Conservation (phyloP, 2,113 vertebrate species). For the Xenopus laevis region DNA sequence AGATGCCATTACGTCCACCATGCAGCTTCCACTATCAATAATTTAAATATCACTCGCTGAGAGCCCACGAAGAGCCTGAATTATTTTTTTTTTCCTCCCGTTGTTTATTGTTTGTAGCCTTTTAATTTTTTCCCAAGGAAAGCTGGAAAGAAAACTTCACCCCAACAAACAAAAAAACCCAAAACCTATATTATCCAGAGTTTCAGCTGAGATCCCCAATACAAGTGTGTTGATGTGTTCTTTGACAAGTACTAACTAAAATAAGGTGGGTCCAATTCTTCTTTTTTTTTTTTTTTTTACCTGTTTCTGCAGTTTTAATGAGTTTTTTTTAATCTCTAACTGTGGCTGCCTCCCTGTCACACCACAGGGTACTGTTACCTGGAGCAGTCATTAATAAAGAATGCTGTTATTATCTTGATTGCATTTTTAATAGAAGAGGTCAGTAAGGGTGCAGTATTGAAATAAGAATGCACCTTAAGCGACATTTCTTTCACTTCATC, state of each 20-base stretch:
- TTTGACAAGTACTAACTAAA: constrained; percentile 78
- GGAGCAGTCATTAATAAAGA: constrained; percentile 82
- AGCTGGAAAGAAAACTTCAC: constrained; percentile 48
- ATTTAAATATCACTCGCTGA: constrained; percentile 82
- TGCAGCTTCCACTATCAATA: constrained; percentile 98
- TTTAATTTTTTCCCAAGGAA: constrained; percentile 25
- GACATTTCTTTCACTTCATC: too few species aligned
- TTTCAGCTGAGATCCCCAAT: constrained; percentile 72
- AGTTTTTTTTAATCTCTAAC: not conserved
- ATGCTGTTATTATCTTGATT: constrained; percentile 89
- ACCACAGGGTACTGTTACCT: constrained; percentile 77
- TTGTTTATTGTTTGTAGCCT: constrained; percentile 6
- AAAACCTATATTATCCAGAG: constrained; percentile 49
- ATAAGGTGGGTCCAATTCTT: constrained; percentile 72
- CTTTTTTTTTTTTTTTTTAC: constrained; percentile 16
- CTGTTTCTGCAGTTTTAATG: constrained; percentile 27
- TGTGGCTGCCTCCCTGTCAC: constrained; percentile 30
- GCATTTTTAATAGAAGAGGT: constrained; percentile 65
- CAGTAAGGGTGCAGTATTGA: constrained; percentile 62
- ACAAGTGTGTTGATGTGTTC: constrained; percentile 79
- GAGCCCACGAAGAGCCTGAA: constrained; percentile 58
- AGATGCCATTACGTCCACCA: constrained; percentile 79
- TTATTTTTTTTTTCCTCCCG: constrained; percentile 33
- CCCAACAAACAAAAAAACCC: constrained; percentile 49
- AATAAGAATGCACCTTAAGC: not conserved